Base-by-base conservation (phyloP, 2,888 invertebrate genomes). In the Alsophila aescularia region DNA sequence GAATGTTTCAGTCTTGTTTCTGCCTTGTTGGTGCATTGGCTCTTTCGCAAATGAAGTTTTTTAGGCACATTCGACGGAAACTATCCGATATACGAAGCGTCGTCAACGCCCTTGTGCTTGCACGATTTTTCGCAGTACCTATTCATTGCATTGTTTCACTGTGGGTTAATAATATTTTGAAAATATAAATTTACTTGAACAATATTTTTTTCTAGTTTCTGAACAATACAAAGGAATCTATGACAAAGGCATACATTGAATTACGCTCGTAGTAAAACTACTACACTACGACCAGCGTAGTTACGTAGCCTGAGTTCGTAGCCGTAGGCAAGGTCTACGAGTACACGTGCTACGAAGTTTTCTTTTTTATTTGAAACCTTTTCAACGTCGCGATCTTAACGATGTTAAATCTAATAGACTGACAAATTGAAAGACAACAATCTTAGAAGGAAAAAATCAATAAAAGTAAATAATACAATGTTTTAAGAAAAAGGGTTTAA, bases 21-120 rank as follows among this genome's bases (percentile, higher is more conserved):
- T 42, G 55, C 44, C 58, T 53, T 55, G 52, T 51, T 52, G 52
- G 39, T 45, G 61, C 64, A 62, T 62, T 61, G 58, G 58, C 66
- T 62, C 52, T 66, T 57, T 56, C 52, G 57, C 39, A 66, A 62
- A 69, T 69, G 63, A 66, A 66, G 65, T 55, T 62, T 62, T 63
- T 60, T 56, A 56, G 56, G 49, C 2, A 13, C 39, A 32, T 59
- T 55, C 58, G 36, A 48, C 42, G 12, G 24, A 56, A 42, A 45
- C 53, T 56, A 67, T 63, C 42, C 49, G 45, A 56, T 62, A 60
- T 10, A 64, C 54, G 39, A 58, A 58, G 44, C 29, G 41, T 41
- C 34, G 21, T 9, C 9, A 35, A 32, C 13, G 12, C 12, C 27
- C 7, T n/a, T 31, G 31, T 31, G n/a, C 7, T n/a, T n/a, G n/a